Base-by-base conservation (phyloP, 1,140 invertebrate species). In the Zaprionus lachaisei region DNA sequence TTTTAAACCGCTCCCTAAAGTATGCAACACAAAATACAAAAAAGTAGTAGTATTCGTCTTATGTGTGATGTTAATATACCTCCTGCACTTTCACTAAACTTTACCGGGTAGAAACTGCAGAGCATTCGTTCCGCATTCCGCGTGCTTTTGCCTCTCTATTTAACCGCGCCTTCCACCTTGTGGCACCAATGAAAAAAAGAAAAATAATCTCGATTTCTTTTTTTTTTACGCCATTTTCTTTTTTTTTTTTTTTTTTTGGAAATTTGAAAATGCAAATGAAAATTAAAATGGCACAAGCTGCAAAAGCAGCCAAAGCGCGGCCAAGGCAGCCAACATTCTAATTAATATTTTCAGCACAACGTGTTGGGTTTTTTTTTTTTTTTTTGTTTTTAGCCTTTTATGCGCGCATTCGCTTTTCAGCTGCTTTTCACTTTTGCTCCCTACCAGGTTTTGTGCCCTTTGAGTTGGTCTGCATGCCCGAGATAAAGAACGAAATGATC, bases 81-180 rank as follows among this genome's bases (percentile, higher is more conserved):
- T 5, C 2, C 15, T 28, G 1, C 14, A 15, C 5, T 1, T 9
- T 12, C 0, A 2, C 4, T 31, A 0, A 17, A 44, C 15, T 17
- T n/a, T 31, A 57, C 26, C 57, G 54, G 54, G 64, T 67, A 67
- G 47, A 4, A 2, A 64, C 41, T 6, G 24, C 5, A 51, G 26
- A 54, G 47, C 41, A 64, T 28, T 60, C 65, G 28, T n/a, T 9
- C n/a, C 26, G 20, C 31, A 64, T n/a, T 24, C 38, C 65, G 60
- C 66, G 47, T 14, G 41, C 41, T 44, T 44, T 44, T 67, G 57
- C 62, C 67, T 31, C 51, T 54, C 79, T 78, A 73, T 89, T 89
- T 83, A 79, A 71, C 73, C 80, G 80, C 71, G 77, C 71, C 77
- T 84, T 84, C 78, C 79, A 84, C 81, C 82, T 84, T 81, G 74